These are phyloP conservation scores for Ennomos fuscantarius DNA, from an alignment of 2,888 invertebrate genomes.

Conservation along the genomic window DNA sequence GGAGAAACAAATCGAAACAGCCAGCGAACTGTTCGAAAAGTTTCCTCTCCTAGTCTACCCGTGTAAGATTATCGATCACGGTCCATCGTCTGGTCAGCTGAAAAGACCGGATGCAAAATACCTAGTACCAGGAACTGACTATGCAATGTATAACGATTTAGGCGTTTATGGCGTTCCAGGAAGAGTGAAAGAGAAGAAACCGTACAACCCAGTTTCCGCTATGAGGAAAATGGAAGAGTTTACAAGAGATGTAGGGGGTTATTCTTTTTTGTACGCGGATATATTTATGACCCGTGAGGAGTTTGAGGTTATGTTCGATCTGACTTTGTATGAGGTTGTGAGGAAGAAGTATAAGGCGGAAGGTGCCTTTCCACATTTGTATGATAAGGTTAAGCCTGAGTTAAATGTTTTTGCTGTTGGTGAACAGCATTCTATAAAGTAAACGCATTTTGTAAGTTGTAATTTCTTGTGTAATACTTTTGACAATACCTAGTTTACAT, in stretches of 20 bases:
- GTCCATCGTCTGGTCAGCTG: slow-evolving; percentile 85
- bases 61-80: slow-evolving; percentile 87
- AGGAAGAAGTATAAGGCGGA: slow-evolving; percentile 85
- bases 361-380: slow-evolving; percentile 87
- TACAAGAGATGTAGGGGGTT: slow-evolving; percentile 88
- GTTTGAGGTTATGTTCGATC: slow-evolving; percentile 89
- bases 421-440: slow-evolving; percentile 57
- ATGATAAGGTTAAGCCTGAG: slow-evolving; percentile 88
- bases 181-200: slow-evolving; percentile 84
- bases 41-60: slow-evolving; percentile 89
- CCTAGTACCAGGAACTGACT: slow-evolving; percentile 87
- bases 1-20: slow-evolving; percentile 86
- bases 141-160: slow-evolving; percentile 89
- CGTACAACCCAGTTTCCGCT: slow-evolving; percentile 87
- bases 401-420: slow-evolving; percentile 87
- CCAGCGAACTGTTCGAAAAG: slow-evolving; percentile 86
- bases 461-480: background rate
- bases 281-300: slow-evolving; percentile 88
- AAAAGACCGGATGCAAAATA: slow-evolving; percentile 83
- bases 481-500: background rate
- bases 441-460: slow-evolving; percentile 10
- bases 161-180: slow-evolving; percentile 90
- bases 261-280: slow-evolving; percentile 89
- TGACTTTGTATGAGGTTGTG: slow-evolving; percentile 86
- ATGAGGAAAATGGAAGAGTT: slow-evolving; percentile 90